Conservation (phyloP, 2,797 vertebrate genomes). For the Odontamblyopus rebecca region DNA sequence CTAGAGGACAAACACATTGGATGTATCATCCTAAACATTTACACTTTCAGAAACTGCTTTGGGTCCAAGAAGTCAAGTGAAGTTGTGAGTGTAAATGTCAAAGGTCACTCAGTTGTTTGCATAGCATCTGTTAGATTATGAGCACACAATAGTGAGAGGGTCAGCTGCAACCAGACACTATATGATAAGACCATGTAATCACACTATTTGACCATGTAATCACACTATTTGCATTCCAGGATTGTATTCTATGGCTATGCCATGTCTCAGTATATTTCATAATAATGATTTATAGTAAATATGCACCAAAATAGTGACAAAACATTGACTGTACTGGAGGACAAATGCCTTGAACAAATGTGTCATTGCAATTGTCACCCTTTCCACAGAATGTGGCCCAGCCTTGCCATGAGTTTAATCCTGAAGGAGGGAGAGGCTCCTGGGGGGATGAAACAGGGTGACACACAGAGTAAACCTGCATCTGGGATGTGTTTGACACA, state of each 20-base stretch:
- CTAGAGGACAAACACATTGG: not conserved
- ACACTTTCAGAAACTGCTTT: not conserved
- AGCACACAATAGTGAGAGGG: slow-evolving; percentile 5
- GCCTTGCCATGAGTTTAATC: slow-evolving; percentile 93
- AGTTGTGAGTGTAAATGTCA: slow-evolving; percentile 39
- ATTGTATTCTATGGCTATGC: slow-evolving; percentile 9
- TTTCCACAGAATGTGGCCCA: slow-evolving; percentile 87
- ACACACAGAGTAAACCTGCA: slow-evolving; percentile 54
- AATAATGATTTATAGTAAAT: not conserved
- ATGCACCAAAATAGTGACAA: not conserved
- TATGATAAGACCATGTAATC: slow-evolving; percentile 63
- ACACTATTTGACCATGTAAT: slow-evolving; percentile 53
- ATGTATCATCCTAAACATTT: not conserved
- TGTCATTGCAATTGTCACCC: slow-evolving; percentile 92
- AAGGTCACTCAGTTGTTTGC: slow-evolving; percentile 63
- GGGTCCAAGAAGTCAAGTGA: not conserved
- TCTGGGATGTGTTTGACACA: slow-evolving; percentile 59
- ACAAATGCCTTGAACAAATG: slow-evolving; percentile 79
- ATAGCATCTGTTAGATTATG: slow-evolving; percentile 30
- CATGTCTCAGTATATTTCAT: not conserved
- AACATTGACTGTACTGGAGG: slow-evolving; percentile 21
- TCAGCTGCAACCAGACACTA: slow-evolving; percentile 40
- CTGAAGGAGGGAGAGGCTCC: slow-evolving; percentile 79
- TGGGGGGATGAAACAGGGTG: slow-evolving; percentile 65
- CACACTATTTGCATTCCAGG: slow-evolving; percentile 55